Conservation (phyloP, 2,888 invertebrate genomes). For the Brachypalpus laphriformis region DNA sequence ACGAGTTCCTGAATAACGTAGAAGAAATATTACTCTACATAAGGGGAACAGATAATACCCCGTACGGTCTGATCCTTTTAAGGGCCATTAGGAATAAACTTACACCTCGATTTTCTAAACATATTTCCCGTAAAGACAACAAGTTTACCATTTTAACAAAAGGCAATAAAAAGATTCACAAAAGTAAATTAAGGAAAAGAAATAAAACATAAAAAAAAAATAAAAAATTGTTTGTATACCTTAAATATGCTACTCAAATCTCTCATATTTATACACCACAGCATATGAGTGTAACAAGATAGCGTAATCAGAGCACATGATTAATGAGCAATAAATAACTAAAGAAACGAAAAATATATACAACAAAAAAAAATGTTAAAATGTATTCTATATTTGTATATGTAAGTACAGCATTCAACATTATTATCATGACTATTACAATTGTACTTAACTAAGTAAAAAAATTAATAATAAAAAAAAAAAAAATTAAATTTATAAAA, state of each 20-base stretch:
- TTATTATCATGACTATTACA: no score
- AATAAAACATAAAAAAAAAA: background rate
- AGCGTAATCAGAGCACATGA: background rate
- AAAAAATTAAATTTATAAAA: no score
- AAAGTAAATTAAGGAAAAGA: background rate
- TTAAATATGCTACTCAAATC: background rate
- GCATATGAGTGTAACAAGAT: background rate
- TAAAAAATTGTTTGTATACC: no score
- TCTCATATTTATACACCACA: background rate
- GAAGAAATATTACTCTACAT: conserved; percentile 52
- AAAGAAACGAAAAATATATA: no score
- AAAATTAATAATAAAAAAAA: no score
- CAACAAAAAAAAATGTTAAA: no score
- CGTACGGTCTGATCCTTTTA: conserved; percentile 46
- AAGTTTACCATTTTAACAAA: conserved; percentile 8
- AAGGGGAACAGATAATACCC: conserved; percentile 19
- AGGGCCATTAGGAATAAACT: conserved; percentile 50
- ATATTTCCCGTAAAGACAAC: background rate
- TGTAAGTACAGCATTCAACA: no score
- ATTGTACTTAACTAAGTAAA: no score
- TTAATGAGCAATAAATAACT: background rate
- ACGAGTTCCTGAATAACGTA: conserved; percentile 39
- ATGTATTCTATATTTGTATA: no score
- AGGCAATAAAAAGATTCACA: conserved; percentile 13
- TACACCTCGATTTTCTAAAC: conserved; percentile 29